Conservation (phyloP, 2,113 vertebrate genomes). For the Dasyprocta punctata region DNA sequence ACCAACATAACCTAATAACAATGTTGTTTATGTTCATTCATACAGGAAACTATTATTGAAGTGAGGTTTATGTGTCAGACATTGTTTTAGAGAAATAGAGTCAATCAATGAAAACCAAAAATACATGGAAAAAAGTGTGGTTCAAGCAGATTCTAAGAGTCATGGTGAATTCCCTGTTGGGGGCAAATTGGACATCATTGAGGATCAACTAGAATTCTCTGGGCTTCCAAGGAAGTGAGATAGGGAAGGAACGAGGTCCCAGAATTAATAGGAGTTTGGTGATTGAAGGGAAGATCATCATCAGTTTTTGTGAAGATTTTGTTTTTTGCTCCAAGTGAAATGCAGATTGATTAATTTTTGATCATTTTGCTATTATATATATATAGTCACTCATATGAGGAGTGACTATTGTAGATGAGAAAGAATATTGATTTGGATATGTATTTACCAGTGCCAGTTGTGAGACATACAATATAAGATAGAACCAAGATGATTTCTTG, state of each 20-base stretch:
- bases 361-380: background rate
- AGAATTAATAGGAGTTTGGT: no score
- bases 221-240: background rate
- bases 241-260: background rate
- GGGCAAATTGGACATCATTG: fast-evolving
- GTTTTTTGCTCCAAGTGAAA: background rate
- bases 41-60: background rate
- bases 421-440: fast-evolving
- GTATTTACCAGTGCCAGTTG: fast-evolving
- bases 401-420: background rate
- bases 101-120: background rate
- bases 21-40: background rate
- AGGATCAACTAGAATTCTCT: fast-evolving
- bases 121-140: background rate
- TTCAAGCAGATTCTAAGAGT: background rate
- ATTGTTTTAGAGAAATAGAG: background rate
- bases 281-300: fast-evolving
- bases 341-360: background rate
- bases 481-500: background rate
- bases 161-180: background rate
- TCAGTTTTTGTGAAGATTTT: background rate
- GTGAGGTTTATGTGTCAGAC: fast-evolving
- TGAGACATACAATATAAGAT: background rate
- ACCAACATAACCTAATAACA: background rate
- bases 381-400: background rate